Percentiles rank a stretch among this genome's conserved stretches.
These are phyloP conservation scores for Microplitis demolitor DNA, from an alignment of 1,140 invertebrate genomes.

Conservation along the genomic window DNA sequence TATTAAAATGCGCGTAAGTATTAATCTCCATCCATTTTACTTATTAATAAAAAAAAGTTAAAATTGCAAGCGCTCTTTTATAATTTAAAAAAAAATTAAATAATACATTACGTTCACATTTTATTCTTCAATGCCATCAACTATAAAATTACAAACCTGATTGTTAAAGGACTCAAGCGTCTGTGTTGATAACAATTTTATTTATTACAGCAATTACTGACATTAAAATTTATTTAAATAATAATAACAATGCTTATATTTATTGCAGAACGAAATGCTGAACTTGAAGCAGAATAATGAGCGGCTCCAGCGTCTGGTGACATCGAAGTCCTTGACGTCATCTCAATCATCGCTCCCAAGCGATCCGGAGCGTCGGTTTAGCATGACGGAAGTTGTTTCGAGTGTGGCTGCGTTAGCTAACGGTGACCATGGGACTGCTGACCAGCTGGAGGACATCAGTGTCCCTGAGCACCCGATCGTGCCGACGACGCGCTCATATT, in stretches of 20 bases:
- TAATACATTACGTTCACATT: no score
- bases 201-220: not conserved
- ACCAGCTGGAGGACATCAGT: conserved; percentile 60
- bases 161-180: not conserved
- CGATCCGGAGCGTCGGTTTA: conserved; percentile 65
- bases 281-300: conserved; percentile 97
- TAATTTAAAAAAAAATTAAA: not conserved
- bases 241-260: not conserved
- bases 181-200: no score
- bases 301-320: conserved; percentile 85
- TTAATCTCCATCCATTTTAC: no score
- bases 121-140: not conserved
- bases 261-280: conserved; percentile 88
- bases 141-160: not conserved
- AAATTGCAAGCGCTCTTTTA: no score
- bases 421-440: conserved; percentile 50
- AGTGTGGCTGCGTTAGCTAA: conserved; percentile 56
- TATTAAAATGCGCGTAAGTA: conserved; percentile 88
- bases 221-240: no score
- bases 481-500: conserved; percentile 56
- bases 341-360: conserved; percentile 76
- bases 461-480: conserved; percentile 62
- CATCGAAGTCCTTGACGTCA: conserved; percentile 79
- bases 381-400: conserved; percentile 63
- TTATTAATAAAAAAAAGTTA: no score